phyloP scores from a whole-genome alignment of 2,888 invertebrate genomes.

The Erannis defoliaria region DNA sequence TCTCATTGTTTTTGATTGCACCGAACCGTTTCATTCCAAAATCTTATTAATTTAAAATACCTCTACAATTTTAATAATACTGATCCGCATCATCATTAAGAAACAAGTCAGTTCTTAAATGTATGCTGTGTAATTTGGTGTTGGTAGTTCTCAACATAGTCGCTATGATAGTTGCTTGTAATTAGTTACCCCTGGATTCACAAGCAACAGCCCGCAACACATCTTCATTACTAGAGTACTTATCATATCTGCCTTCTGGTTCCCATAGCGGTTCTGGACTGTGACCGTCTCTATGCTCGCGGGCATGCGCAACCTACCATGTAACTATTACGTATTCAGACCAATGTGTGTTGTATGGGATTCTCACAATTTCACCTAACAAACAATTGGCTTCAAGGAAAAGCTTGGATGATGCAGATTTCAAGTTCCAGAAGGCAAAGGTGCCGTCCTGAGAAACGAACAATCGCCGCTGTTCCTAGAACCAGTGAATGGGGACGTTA shows the following conservation, averaged over 20 bases:
- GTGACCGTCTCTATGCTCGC: slow-evolving; percentile 61
- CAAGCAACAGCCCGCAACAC: slow-evolving; percentile 23
- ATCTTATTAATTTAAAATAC: not conserved
- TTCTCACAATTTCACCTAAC: slow-evolving; percentile 31
- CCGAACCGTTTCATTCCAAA: not conserved
- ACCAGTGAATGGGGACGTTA: slow-evolving; percentile 60
- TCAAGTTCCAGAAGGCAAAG: slow-evolving; percentile 55
- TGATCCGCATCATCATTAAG: not conserved
- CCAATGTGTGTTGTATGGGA: slow-evolving; percentile 7
- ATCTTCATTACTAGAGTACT: slow-evolving; percentile 47
- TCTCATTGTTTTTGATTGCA: slow-evolving; percentile 28
- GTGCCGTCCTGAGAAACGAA: slow-evolving; percentile 69
- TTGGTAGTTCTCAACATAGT: slow-evolving; percentile 11
- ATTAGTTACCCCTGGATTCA: slow-evolving; percentile 26
- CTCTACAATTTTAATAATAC: not conserved
- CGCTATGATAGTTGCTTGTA: slow-evolving; percentile 4
- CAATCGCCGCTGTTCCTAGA: slow-evolving; percentile 72
- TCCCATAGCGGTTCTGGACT: slow-evolving; percentile 82
- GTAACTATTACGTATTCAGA: slow-evolving; percentile 30
- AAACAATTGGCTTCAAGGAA: slow-evolving; percentile 43
- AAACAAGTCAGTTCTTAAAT: not conserved
- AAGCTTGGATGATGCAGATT: slow-evolving; percentile 48
- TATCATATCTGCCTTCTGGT: slow-evolving; percentile 62
- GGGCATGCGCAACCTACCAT: slow-evolving; percentile 57
- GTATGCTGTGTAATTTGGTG: not conserved